A percentile compares a stretch with the other conserved stretches of the same genome.
These are phyloP conservation scores for Pelodytes ibericus DNA, from an alignment of 2,797 vertebrate species.

Conservation along the genomic window DNA sequence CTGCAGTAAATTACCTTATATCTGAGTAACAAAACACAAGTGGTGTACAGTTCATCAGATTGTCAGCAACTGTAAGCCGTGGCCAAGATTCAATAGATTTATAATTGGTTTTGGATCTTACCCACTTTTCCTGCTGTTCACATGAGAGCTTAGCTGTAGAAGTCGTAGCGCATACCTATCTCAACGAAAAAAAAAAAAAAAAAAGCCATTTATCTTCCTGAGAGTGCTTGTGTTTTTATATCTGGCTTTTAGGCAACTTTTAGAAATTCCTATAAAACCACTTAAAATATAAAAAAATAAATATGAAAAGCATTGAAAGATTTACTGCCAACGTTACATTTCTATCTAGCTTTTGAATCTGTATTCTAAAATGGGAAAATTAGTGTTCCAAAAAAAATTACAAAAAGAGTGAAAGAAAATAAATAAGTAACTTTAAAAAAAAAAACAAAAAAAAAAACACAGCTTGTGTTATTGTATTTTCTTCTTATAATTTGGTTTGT, in stretches of 20 bases:
- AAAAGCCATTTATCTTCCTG: constrained; percentile 55
- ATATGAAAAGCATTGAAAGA: too few species aligned
- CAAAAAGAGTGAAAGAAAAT: neutral
- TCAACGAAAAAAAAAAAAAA: constrained; percentile 52
- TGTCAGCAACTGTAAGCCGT: constrained; percentile 25
- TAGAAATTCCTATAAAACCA: too few species aligned
- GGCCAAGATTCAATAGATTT: constrained; percentile 43
- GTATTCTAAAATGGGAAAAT: neutral
- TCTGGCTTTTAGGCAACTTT: too few species aligned
- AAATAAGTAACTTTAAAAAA: neutral
- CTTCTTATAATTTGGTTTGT: constrained; percentile 66
- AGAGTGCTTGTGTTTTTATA: constrained; percentile 33
- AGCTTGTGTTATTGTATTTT: constrained; percentile 58
- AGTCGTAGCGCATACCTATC: constrained; percentile 13
- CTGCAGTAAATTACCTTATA: neutral
- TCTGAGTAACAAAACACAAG: constrained; percentile 18
- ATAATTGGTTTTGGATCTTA: constrained; percentile 46
- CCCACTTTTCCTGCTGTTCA: constrained; percentile 35
- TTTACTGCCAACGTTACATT: constrained; percentile 16
- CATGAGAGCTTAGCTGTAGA: constrained; percentile 10
- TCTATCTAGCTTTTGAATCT: constrained; percentile 38
- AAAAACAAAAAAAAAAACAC: constrained; percentile 34
- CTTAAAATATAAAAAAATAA: constrained; percentile 1
- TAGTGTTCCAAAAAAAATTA: too few species aligned
- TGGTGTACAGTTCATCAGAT: constrained; percentile 21